phyloP scores from a whole-genome alignment of 2,888 invertebrate genomes.

The Hirtodrosophila histrioides region DNA sequence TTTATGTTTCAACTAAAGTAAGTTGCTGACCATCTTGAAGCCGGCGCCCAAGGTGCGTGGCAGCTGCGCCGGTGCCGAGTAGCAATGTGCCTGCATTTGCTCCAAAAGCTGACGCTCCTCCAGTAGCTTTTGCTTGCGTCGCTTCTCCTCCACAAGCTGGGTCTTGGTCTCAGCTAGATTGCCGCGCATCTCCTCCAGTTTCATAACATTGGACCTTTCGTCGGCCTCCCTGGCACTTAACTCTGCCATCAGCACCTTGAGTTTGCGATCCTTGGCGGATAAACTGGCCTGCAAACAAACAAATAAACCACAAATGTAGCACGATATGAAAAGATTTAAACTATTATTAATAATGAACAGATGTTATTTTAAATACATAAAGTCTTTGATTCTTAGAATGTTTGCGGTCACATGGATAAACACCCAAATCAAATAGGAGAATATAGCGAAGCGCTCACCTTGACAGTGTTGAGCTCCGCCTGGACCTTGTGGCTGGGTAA shows the following conservation, averaged over 20 bases:
- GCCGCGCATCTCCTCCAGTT: constrained; percentile 78
- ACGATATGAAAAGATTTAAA: constrained; percentile 2
- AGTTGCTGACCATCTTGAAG: constrained; percentile 71
- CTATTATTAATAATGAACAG: background rate
- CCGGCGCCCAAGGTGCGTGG: constrained; percentile 81
- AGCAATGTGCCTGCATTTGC: constrained; percentile 83
- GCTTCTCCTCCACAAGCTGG: constrained; percentile 81
- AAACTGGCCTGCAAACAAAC: constrained; percentile 70
- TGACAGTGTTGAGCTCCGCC: constrained; percentile 81
- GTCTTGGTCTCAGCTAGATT: constrained; percentile 78
- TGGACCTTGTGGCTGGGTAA: constrained; percentile 83
- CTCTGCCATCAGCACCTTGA: constrained; percentile 83
- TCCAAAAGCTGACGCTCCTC: constrained; percentile 82
- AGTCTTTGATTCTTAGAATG: too few relatives aligned
- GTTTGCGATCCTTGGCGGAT: constrained; percentile 79
- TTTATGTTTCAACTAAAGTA: constrained; percentile 40
- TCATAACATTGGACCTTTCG: constrained; percentile 72
- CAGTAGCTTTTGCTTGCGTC: constrained; percentile 80
- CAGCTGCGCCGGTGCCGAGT: constrained; percentile 81
- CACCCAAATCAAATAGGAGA: too few relatives aligned
- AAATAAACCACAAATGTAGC: too few relatives aligned
- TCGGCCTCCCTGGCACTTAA: constrained; percentile 79
- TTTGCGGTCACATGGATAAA: too few relatives aligned
- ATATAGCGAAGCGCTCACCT: constrained; percentile 57
- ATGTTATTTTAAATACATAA: background rate